Percentiles rank a stretch among this genome's conserved stretches.
Conservation (phyloP, 2,888 invertebrate species). For the Tachina fera region DNA sequence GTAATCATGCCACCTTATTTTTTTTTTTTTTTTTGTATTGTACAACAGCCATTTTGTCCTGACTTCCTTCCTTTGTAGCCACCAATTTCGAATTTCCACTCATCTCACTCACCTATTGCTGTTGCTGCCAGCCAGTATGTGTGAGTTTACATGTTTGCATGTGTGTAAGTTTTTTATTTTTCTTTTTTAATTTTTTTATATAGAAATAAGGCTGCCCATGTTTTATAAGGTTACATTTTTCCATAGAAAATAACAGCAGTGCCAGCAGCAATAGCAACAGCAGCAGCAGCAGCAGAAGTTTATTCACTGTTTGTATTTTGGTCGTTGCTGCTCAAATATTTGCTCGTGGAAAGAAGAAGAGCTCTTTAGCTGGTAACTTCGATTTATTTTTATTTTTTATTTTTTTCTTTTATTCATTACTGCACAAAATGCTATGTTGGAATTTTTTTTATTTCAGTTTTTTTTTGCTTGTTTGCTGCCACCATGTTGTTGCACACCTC, state of each 20-base stretch:
- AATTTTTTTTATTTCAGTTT: conserved; percentile 49
- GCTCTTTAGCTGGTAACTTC: conserved; percentile 30
- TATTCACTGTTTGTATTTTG: conserved; percentile 58
- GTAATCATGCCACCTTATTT: conserved; percentile 53
- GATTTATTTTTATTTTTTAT: not conserved
- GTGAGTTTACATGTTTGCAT: conserved; percentile 20
- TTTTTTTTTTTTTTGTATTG: not conserved
- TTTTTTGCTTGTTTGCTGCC: conserved; percentile 46
- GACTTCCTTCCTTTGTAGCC: conserved; percentile 41
- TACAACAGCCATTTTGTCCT: conserved; percentile 50
- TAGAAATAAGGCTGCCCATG: conserved; percentile 57
- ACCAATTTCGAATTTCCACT: not conserved
- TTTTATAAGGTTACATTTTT: conserved; percentile 55
- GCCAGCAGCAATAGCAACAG: not conserved
- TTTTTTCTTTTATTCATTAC: conserved; percentile 23
- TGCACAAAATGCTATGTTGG: conserved; percentile 24
- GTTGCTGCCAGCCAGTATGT: not conserved
- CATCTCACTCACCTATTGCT: not conserved
- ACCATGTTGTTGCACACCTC: conserved; percentile 50
- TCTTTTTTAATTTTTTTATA: not conserved
- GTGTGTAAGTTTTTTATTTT: conserved; percentile 17
- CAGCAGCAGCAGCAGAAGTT: conserved; percentile 26
- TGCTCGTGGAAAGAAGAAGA: conserved; percentile 45
- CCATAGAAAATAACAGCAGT: conserved; percentile 19
- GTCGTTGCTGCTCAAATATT: conserved; percentile 52